A percentile compares a stretch with the other conserved stretches of the same genome.
phyloP scores from a whole-genome alignment of 2,888 invertebrate genomes.

The Sceliomorpha sp. region DNA sequence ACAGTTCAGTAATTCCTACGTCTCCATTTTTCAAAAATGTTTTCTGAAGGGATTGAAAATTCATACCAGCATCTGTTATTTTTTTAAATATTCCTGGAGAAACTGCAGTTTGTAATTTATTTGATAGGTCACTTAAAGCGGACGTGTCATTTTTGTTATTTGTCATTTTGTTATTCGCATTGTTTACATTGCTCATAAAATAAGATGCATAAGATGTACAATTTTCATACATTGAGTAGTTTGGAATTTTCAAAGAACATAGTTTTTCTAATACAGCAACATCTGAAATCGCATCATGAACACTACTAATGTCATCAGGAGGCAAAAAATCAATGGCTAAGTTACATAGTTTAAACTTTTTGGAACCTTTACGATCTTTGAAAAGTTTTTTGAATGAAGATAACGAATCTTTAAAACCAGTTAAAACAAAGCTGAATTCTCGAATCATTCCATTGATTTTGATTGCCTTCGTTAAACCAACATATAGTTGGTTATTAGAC shows the following conservation, averaged over 20 bases:
- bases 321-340: constrained; percentile 20
- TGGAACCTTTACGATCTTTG: constrained; percentile 15
- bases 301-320: neutral
- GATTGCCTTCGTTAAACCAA: constrained; percentile 15
- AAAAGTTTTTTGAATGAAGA: constrained; percentile 10
- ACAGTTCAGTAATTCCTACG: constrained; percentile 2
- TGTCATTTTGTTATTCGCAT: too few relatives aligned
- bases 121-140: neutral
- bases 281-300: constrained; percentile 24
- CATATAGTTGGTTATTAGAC: too few relatives aligned
- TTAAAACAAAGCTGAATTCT: constrained; percentile 6
- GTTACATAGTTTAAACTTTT: constrained; percentile 18
- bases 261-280: constrained; percentile 20
- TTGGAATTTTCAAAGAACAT: constrained; percentile 2
- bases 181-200: neutral
- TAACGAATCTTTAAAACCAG: constrained; percentile 16
- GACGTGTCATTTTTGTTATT: neutral
- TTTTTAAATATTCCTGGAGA: constrained; percentile 13
- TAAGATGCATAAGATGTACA: constrained; percentile 7
- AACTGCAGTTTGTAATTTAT: constrained; percentile 10
- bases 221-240: neutral
- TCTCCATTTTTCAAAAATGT: constrained; percentile 8
- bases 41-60: neutral
- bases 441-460: neutral
- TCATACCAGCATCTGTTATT: constrained; percentile 12